Conservation (phyloP, 2,888 invertebrate genomes). For the Metellina segmentata region DNA sequence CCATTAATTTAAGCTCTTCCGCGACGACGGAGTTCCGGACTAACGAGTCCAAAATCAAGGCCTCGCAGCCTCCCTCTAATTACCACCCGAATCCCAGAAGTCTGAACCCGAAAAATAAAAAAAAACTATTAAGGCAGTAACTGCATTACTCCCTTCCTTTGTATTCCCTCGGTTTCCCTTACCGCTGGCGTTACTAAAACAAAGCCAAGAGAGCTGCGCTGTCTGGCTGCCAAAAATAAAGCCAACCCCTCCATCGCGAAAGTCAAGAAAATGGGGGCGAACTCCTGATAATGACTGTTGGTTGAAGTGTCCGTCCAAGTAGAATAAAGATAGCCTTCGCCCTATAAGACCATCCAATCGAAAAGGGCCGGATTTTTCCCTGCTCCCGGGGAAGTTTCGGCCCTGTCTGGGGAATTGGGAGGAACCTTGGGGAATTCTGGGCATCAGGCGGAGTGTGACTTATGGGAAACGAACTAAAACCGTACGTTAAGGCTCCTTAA, state of each 20-base stretch:
- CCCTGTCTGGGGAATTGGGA: background rate
- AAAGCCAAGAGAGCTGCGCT: background rate
- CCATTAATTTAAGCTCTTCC: background rate
- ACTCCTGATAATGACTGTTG: constrained; percentile 53
- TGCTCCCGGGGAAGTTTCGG: background rate
- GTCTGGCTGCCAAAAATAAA: constrained; percentile 44
- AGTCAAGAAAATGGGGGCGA: constrained; percentile 49
- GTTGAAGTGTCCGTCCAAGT: constrained; percentile 57
- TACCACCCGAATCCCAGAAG: background rate
- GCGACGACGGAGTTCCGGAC: background rate
- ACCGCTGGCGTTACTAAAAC: background rate
- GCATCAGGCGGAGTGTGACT: background rate
- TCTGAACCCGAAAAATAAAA: background rate
- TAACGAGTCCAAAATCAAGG: background rate
- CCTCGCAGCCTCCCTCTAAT: background rate
- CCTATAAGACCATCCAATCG: constrained; percentile 60
- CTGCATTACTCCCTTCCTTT: no score
- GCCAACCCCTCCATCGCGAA: background rate
- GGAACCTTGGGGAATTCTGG: background rate
- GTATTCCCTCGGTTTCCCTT: no score
- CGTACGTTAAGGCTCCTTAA: constrained; percentile 6
- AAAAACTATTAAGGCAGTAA: no score
- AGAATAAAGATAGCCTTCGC: constrained; percentile 64
- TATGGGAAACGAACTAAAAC: constrained; percentile 5
- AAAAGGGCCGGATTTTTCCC: constrained; percentile 31